These are phyloP conservation scores for Protobothrops mucrosquamatus DNA, from an alignment of 2,113 vertebrate species.

Conservation along the genomic window DNA sequence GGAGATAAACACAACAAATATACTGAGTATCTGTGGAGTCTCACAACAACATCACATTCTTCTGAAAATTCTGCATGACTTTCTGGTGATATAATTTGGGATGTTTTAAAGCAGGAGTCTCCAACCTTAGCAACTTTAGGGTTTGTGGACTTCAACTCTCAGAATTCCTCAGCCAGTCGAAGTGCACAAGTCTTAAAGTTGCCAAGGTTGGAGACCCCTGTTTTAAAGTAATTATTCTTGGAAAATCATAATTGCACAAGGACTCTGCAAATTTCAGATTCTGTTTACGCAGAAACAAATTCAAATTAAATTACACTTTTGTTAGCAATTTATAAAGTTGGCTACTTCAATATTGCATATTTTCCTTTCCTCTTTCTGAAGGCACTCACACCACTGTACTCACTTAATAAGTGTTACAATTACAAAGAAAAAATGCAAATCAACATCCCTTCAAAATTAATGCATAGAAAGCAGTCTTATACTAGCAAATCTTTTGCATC, in stretches of 20 bases:
- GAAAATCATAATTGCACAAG: background rate
- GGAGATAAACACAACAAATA: background rate
- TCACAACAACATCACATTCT: background rate
- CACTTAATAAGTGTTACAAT: background rate
- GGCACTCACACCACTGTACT: background rate
- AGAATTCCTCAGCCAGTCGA: background rate
- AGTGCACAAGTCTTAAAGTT: background rate
- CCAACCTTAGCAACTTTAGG: background rate
- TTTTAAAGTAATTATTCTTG: background rate
- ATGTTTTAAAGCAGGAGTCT: background rate
- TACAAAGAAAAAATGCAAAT: background rate
- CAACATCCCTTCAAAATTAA: background rate
- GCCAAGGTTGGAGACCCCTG: background rate
- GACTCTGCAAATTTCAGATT: background rate
- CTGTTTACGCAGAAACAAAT: background rate
- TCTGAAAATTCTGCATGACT: background rate
- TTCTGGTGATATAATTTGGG: background rate
- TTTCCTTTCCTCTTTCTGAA: background rate
- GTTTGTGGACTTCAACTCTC: background rate
- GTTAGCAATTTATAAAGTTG: background rate
- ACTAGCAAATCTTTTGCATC: background rate
- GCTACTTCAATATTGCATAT: background rate
- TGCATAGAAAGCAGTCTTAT: background rate
- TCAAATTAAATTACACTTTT: background rate
- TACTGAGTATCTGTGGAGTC: background rate